Evolutionary conservation across 2,888 invertebrate species (phyloP), one percentile per base, ranked within the genome.

Genomic region (Mesorhabditis spiculigera): DNA sequence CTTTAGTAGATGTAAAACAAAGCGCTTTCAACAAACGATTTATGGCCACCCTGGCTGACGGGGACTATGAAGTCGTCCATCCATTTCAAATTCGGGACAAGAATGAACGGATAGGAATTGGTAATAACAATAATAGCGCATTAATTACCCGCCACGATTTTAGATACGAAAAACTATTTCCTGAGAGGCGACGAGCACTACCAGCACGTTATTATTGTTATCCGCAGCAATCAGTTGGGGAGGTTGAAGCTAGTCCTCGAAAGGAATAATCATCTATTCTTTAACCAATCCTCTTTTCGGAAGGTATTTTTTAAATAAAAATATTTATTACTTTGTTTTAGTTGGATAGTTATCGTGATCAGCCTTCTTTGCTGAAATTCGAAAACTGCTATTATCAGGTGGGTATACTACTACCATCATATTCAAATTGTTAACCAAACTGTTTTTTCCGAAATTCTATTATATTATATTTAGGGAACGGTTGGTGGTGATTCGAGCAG

Each of bases 401-500:
- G 28, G 28, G 28, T 28, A 28, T 28, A 28, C 28, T 1, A 28
- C 28, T 28, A 28, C 28, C 28, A 28, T 28, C 28, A 28, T 28
- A 28, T 28, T 28, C 28, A 28, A 28, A 28, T 28, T 28, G 28
- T 28, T 28, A 28, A 28, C 28, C 28, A 28, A 28, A 28, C 28
- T 28, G 28, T 28, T 28, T 28, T 28, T 28, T 3, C 28, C 28
- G 28, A 28, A 28, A 28, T 28, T 28, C 28, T 28, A 28, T 28
- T 28, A 28, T 28, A 28, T 28, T 28, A 28, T 28, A 28, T 28
- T 28, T 28, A 28, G 88, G 96, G 96, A 73, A 93, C 77, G 4
- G 95, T 97, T 71, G 94, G 93, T 88, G 95, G 95, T 89, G 94
- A 95, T 88, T 94, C 95, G 5, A 94, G 94, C 78, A 95, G 95